phyloP scores from a whole-genome alignment of 2,113 vertebrate genomes.

The Coturnix japonica region DNA sequence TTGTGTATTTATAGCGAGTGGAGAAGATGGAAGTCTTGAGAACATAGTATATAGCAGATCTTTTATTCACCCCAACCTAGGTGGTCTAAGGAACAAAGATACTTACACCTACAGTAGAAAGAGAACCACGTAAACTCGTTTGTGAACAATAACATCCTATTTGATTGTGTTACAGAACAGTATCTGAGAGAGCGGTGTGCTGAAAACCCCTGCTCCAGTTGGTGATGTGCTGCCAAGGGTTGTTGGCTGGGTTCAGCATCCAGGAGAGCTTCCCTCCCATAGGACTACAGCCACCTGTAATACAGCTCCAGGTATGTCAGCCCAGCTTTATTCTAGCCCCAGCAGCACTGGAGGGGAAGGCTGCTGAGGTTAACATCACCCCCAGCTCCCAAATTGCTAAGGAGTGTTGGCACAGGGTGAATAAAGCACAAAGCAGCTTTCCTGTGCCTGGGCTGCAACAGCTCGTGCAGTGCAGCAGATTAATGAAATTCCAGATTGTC shows the following conservation, averaged over 20 bases:
- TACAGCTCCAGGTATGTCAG: background rate
- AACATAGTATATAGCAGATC: background rate
- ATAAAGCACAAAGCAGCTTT: background rate
- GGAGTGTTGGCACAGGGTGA: background rate
- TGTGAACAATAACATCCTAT: background rate
- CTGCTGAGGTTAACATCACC: background rate
- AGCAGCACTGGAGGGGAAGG: background rate
- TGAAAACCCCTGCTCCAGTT: background rate
- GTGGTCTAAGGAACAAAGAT: fast-evolving
- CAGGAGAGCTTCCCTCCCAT: background rate
- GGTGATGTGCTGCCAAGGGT: background rate
- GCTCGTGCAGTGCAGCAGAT: fast-evolving
- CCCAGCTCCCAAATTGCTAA: background rate
- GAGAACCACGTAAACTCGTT: background rate
- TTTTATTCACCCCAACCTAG: background rate
- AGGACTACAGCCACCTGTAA: background rate
- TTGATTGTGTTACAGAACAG: background rate
- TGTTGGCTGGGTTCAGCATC: background rate
- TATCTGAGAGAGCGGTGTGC: background rate
- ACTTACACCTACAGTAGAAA: background rate
- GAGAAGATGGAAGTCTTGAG: background rate
- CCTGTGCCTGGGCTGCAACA: background rate
- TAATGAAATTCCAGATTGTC: constrained; percentile 5
- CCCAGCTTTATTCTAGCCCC: background rate
- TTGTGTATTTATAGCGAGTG: background rate